A percentile compares a stretch with the other conserved stretches of the same genome.
Conservation (phyloP, 2,888 invertebrate genomes). For the Hesperia comma region DNA sequence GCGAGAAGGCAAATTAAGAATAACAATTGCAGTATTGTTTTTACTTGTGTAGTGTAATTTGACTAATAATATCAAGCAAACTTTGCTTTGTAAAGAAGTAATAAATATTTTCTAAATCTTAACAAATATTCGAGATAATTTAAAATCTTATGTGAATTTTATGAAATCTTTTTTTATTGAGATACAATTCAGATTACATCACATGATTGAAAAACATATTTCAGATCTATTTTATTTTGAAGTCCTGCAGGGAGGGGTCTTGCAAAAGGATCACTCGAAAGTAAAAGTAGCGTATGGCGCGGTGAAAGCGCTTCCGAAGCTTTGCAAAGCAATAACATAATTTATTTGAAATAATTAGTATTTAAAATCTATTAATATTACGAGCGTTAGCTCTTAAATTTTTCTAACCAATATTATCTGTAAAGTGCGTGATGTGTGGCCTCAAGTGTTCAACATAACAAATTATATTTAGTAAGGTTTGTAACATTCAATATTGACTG, state of each 20-base stretch:
- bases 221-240: not conserved
- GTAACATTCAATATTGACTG: constrained; percentile 55
- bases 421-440: constrained; percentile 45
- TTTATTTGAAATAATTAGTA: constrained; percentile 9
- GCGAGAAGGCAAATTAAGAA: not conserved
- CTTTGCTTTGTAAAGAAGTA: no score
- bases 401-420: constrained; percentile 26
- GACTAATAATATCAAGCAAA: no score
- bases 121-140: no score
- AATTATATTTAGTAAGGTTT: constrained; percentile 48
- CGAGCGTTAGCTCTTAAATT: constrained; percentile 13
- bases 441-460: constrained; percentile 73
- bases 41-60: no score
- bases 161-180: no score
- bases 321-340: constrained; percentile 13
- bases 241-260: not conserved
- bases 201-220: no score
- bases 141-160: no score
- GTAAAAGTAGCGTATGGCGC: not conserved
- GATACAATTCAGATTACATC: no score
- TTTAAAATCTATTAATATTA: constrained; percentile 6
- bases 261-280: not conserved
- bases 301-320: not conserved
- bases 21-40: no score
- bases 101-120: no score